Base-by-base conservation (phyloP, 2,797 vertebrate genomes). In the Hephaestus fuliginosus region DNA sequence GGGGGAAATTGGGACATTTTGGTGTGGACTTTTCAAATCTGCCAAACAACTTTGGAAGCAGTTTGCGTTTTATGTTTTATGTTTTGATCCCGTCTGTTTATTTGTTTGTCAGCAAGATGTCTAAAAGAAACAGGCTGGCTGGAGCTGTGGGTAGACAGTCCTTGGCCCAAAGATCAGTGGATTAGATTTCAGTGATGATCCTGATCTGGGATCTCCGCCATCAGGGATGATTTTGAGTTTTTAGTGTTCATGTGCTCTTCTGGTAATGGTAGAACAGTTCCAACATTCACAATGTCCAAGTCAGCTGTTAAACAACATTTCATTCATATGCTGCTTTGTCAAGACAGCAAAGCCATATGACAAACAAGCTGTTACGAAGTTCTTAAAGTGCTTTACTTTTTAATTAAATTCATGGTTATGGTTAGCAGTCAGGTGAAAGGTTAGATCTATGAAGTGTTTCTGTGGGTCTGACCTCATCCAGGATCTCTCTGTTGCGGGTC, bases 401-500 rank as follows among this genome's bases (percentile, higher is more conserved):
- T 22, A 7, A 66, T 71, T 43, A 1, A 30, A 52, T 51, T 56
- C 7, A 15, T 57, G 51, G 41, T 39, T 1, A 39, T 0, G 15
- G 12, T 43, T 1, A 72, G 43, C n/a, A 12, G 33, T 5, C 2
- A 22, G 4, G n/a, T 15, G 2, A 46, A 74, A 36, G 14, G 25
- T 43, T 2, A 51, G 0, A 13, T 65, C 60, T 51, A 44, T 55
- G 43, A 17, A 28, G 65, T 33, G 10, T 55, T 28, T 61, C 18
- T 58, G 41, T 13, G 10, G 3, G 4, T 51, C 66, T 33, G 25
- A 98, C 98, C 96, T 98, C 98, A 51, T 99, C 97, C 79, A 99
- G 92, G 86, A 99, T 99, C 92, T 99, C 98, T 91, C 97, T 95
- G 90, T 99, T 99, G 90, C 98, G 97, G 78, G 97, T 98, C 25